Base-by-base conservation (phyloP, 2,797 vertebrate genomes). In the Cryptoprocta ferox region DNA sequence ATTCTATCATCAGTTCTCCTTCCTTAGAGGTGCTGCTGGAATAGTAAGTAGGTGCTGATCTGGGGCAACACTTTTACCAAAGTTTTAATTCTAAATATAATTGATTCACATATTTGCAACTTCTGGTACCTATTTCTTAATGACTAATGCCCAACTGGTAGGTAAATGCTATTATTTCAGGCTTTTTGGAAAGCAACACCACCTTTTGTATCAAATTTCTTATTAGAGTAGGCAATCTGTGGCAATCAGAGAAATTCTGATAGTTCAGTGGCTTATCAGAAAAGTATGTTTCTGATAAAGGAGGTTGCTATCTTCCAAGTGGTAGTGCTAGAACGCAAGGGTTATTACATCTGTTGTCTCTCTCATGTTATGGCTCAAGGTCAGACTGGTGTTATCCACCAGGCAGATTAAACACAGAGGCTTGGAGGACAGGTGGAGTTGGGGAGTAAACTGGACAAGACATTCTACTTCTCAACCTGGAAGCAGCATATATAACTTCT, bases 121-220 rank as follows among this genome's bases (percentile, higher is more conserved):
- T 53, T 76, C 66, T 50, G 48, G 13, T 48, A 48, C 48, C 12
- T 12, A 48, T 48, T 48, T 48, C 48, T 48, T 48, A 48, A 48
- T 56, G 76, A 70, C 24, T 42, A n/a, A n/a, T n/a, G n/a, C n/a
- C n/a, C n/a, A n/a, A 50, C 2, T 86, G 70, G 71, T 81, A 50
- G 76, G 13, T 53, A 81, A 76, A 65, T 79, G 19, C 16, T 85
- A 2, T 68, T 63, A 53, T 56, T 59, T 56, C 5, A 92, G 12
- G 6, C 11, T 78, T 86, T 80, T 92, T 63, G 90, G 35, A 95
- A 94, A 45, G 28, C 35, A 48, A 21, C 12, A 78, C 0, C 0
- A 8, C 4, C 50, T 39, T 9, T 81, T n/a, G 18, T 92, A 63
- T 35, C 76, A 95, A 59, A 28, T 89, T 73, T 91, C 26, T 79